Evolutionary conservation across 2,797 vertebrate genomes (phyloP).

Genomic region (Chiloscyllium punctatum): DNA sequence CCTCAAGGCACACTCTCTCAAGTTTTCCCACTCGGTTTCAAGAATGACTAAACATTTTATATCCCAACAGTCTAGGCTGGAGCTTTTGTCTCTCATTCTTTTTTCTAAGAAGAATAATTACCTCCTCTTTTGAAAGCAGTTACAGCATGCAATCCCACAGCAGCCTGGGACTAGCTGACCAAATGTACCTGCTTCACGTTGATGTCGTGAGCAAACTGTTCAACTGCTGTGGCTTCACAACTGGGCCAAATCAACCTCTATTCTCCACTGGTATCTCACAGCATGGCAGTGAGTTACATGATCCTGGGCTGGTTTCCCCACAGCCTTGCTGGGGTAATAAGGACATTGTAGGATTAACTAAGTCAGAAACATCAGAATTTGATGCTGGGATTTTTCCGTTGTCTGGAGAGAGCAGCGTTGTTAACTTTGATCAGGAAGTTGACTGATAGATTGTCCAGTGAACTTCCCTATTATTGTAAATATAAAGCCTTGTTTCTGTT

Average conservation of each 20-base stretch:
- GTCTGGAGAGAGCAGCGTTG: neutral
- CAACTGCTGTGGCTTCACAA: neutral
- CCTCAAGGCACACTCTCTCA: neutral
- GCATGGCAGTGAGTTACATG: neutral
- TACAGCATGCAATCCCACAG: neutral
- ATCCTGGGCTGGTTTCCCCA: neutral
- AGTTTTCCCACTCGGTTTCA: neutral
- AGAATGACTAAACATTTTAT: neutral
- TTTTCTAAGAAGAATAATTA: too few species aligned
- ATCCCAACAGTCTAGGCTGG: neutral
- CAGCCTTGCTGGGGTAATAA: neutral
- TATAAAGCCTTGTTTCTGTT: neutral
- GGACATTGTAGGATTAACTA: neutral
- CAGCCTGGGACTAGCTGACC: neutral
- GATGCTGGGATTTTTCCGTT: neutral
- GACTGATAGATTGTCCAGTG: neutral
- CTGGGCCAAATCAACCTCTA: neutral
- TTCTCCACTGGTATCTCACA: neutral
- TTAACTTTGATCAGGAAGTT: neutral
- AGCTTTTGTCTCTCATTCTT: neutral
- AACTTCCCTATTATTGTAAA: neutral
- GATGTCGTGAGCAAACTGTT: neutral
- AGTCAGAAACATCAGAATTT: neutral
- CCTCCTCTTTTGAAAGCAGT: neutral
- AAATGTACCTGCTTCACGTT: neutral